Evolutionary conservation across 2,113 vertebrate genomes (phyloP), one percentile per base, ranked within the genome.

Genomic region (Hippocampus comes): DNA sequence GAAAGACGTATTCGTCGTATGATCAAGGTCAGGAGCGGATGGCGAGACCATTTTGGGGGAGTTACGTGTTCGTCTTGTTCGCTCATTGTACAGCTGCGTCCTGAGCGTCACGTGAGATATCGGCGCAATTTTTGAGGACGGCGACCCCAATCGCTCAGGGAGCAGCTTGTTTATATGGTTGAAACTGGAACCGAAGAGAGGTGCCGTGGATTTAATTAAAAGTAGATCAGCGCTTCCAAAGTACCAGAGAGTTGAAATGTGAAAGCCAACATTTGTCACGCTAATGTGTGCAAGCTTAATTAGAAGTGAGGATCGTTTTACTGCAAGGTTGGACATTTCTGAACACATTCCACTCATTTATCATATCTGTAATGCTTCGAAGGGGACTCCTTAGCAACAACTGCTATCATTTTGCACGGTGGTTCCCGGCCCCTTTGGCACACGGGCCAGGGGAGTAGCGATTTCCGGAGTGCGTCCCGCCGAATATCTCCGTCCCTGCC

Each of bases 131-230:
- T 63, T n/a, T 38, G 34, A 34, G 60, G 60, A 12, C n/a, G n/a
- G 2, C 63, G n/a, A 66, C 17, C 10, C n/a, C 20, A 66, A 66
- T 25, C 14, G 23, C 42, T 66, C 11, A 23, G 63, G 63, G 42
- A 48, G 46, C 63, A 66, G 63, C 42, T 66, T 66, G 63, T 46
- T 66, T 66, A 66, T 66, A 38, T 18, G 63, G n/a, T 46, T 42
- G 7, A 15, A 66, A 66, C 63, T 66, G 42, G n/a, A 65, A 65
- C n/a, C 21, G 20, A 34, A 42, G n/a, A 21, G 20, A 64, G 38
- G 20, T n/a, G 42, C 42, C 9, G 46, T 15, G 15, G 63, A 46
- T 66, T 66, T 66, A 66, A 66, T 66, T 66, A 66, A 66, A 66
- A 66, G 12, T 66, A 10, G 41, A 46, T 10, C 21, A 23, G 12